Percentiles rank a stretch among this genome's conserved stretches.
Conservation (phyloP, 2,888 invertebrate species). For the Eristalis arbustorum region DNA sequence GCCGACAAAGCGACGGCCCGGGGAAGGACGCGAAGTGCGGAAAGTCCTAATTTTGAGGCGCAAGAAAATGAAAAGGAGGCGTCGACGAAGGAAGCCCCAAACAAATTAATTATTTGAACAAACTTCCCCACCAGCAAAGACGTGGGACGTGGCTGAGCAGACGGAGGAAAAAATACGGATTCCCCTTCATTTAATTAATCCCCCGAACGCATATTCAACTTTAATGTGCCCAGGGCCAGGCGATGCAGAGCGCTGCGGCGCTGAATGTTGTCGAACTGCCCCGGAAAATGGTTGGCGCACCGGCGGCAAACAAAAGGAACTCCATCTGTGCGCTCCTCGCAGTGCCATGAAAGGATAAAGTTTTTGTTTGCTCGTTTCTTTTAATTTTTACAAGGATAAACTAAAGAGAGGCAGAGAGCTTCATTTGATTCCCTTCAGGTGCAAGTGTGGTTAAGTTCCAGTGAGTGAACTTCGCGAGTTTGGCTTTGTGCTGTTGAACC, state of each 20-base stretch:
- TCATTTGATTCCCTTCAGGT: conserved; percentile 56
- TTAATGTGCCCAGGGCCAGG: conserved; percentile 26
- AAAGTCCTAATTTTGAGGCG: background rate
- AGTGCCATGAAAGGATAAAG: conserved; percentile 45
- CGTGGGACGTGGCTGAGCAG: background rate
- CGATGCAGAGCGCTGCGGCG: background rate
- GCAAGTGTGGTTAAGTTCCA: conserved; percentile 40
- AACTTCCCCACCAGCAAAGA: background rate
- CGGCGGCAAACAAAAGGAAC: conserved; percentile 39
- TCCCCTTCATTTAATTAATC: conserved; percentile 47
- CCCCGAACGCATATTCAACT: conserved; percentile 57
- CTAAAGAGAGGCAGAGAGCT: background rate
- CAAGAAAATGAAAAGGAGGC: background rate
- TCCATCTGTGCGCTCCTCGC: conserved; percentile 7
- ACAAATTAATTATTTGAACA: conserved; percentile 53
- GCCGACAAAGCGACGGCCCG: background rate
- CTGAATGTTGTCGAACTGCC: background rate
- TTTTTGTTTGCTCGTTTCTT: conserved; percentile 27
- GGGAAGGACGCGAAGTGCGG: background rate
- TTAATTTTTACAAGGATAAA: conserved; percentile 1
- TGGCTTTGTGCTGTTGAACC: background rate
- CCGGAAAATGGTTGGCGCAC: background rate
- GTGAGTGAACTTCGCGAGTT: conserved; percentile 1
- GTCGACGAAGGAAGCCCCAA: background rate
- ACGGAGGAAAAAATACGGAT: background rate